Evolutionary conservation across 2,113 vertebrate genomes (phyloP), one percentile per base, ranked within the genome.

Genomic region (Halcyon senegalensis): DNA sequence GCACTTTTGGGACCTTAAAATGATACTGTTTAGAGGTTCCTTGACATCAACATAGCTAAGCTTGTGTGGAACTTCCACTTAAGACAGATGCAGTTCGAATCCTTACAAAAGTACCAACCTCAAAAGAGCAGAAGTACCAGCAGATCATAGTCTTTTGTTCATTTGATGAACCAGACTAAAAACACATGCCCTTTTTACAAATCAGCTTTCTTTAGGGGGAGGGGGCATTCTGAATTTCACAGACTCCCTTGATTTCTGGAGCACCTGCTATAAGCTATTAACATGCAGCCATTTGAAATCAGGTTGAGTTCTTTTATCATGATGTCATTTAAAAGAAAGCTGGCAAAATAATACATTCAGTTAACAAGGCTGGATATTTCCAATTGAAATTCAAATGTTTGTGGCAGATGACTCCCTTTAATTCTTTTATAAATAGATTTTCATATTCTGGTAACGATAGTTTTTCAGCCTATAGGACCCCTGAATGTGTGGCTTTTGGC

Each of bases 131-230:
- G 93, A 90, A 91, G 75, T 84, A 92, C 87, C 91, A 90, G 74
- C 72, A 94, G 89, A 93, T 77, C 94, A 80, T 30, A 94, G 95
- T 94, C 96, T 97, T 84, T 96, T 84, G 78, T 91, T 92, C 84
- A 64, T 95, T 91, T 7, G 24, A 75, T 93, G 70, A 84, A 80
- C 48, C 73, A 92, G 91, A 94, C 86, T 94, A 84, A 90, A 93
- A 90, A 81, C 64, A 93, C 67, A 67, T 18, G 72, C 80, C 67
- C n/a, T 84, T 91, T 89, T 86, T 44, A 43, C 48, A 94, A 95
- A 72, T 27, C 76, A 87, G 35, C 60, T 89, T 94, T 90, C 73
- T 67, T 53, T 16, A 53, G 30, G 31, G 31, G 60, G 66, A 77
- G 69, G 60, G 41, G 37, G 14, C 23, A 78, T 70, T 88, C 68